Conservation (phyloP, 1,140 invertebrate species). For the Megalopta genalis region DNA sequence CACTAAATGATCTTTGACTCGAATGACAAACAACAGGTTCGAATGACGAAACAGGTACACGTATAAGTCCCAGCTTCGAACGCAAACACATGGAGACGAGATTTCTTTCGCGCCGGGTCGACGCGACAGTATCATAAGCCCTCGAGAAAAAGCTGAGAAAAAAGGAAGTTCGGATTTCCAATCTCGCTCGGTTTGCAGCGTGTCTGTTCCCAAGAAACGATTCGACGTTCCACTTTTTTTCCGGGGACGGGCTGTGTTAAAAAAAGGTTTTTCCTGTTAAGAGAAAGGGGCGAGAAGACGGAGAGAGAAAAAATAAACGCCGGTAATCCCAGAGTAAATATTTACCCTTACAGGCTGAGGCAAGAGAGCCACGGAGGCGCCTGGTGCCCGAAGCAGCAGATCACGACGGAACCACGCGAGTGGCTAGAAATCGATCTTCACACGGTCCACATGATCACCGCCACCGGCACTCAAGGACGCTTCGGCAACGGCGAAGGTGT, state of each 20-base stretch:
- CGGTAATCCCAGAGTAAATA: slow-evolving; percentile 56
- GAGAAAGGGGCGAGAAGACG: too few relatives aligned
- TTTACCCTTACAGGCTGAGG: slow-evolving; percentile 84
- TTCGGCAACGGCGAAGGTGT: slow-evolving; percentile 92
- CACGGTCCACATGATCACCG: slow-evolving; percentile 87
- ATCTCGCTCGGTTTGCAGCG: not conserved
- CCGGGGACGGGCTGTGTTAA: not conserved
- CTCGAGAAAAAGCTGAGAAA: not conserved
- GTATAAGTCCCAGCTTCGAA: not conserved
- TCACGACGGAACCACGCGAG: slow-evolving; percentile 86
- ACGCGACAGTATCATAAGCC: not conserved
- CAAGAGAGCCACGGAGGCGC: slow-evolving; percentile 89
- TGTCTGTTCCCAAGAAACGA: slow-evolving; percentile 8
- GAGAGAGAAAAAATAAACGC: slow-evolving; percentile 24
- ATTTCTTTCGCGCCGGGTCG: not conserved
- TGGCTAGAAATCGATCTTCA: slow-evolving; percentile 90
- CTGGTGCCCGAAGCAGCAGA: slow-evolving; percentile 90
- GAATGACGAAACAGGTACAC: too few relatives aligned
- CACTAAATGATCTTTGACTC: too few relatives aligned
- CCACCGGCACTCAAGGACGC: slow-evolving; percentile 89
- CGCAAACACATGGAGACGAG: not conserved
- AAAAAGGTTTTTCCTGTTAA: not conserved
- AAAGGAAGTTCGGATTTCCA: not conserved
- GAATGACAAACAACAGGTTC: too few relatives aligned
- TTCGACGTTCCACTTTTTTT: slow-evolving; percentile 28